A percentile compares a stretch with the other conserved stretches of the same genome.
Conservation (phyloP, 92 coral and sea anemone species). For the Epizoanthus scotinus region DNA sequence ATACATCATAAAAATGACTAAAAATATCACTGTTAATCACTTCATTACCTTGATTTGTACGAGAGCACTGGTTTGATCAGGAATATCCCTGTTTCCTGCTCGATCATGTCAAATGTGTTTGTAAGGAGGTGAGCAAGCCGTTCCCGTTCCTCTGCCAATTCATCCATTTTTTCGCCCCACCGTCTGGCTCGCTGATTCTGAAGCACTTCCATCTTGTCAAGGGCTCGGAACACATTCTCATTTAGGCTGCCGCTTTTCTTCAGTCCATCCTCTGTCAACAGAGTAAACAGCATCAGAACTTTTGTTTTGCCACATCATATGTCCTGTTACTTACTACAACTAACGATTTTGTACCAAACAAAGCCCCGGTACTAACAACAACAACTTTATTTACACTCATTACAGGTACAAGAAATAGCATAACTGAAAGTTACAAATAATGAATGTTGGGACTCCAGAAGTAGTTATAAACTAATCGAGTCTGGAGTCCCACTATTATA, state of each 20-base stretch:
- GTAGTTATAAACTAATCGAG: too few species aligned
- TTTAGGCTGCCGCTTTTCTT: conserved; percentile 55
- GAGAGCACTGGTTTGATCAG: conserved; percentile 96
- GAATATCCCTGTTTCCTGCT: conserved; percentile 90
- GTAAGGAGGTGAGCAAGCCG: conserved; percentile 75
- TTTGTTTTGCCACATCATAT: background rate
- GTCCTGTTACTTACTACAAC: background rate
- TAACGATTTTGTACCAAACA: background rate
- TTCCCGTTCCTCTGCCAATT: conserved; percentile 62
- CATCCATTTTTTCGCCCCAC: conserved; percentile 94
- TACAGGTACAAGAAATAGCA: too few species aligned
- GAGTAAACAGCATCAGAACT: background rate
- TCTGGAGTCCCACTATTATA: too few species aligned
- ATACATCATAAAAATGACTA: too few species aligned
- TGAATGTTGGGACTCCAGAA: too few species aligned
- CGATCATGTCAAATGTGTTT: conserved; percentile 81
- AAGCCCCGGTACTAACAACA: background rate
- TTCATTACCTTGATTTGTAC: conserved; percentile 69
- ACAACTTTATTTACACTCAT: too few species aligned
- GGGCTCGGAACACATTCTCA: conserved; percentile 67
- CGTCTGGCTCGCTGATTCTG: conserved; percentile 83
- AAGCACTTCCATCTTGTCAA: conserved; percentile 83
- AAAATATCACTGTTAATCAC: too few species aligned
- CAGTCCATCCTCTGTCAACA: conserved; percentile 68
- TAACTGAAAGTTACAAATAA: too few species aligned